Evolutionary conservation across 1,140 invertebrate genomes (phyloP).

Genomic region (Papilio polytes): DNA sequence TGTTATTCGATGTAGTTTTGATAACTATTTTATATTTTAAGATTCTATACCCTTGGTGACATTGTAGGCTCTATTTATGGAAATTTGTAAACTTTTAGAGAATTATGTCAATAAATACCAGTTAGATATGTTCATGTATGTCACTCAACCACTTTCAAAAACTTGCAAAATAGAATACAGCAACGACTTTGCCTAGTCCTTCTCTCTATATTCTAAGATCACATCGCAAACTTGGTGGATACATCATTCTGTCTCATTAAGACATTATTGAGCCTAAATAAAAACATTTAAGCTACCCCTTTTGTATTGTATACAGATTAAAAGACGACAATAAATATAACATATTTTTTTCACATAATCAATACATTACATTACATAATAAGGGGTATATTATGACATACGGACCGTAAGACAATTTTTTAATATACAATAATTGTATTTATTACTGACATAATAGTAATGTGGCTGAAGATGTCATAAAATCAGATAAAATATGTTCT

Average conservation of each 20-base stretch:
- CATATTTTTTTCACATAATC: neutral
- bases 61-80: too few species aligned
- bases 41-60: too few species aligned
- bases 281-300: slow-evolving; percentile 18
- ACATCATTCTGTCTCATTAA: slow-evolving; percentile 62
- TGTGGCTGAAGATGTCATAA: too few species aligned
- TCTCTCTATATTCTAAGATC: neutral
- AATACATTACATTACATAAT: neutral
- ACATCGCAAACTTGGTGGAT: slow-evolving; percentile 16
- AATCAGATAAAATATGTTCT: too few species aligned
- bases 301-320: slow-evolving; percentile 28
- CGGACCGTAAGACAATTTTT: neutral
- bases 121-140: too few species aligned
- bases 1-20: too few species aligned
- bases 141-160: too few species aligned
- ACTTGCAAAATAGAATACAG: neutral
- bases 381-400: slow-evolving; percentile 24
- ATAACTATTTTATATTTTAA: too few species aligned
- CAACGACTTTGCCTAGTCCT: neutral
- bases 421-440: slow-evolving; percentile 1
- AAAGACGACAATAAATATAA: slow-evolving; percentile 22
- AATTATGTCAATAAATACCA: too few species aligned
- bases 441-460: neutral
- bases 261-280: slow-evolving; percentile 48
- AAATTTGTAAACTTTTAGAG: too few species aligned